These are phyloP conservation scores for Sarcoramphus papa DNA, from an alignment of 2,797 vertebrate species.

Conservation along the genomic window DNA sequence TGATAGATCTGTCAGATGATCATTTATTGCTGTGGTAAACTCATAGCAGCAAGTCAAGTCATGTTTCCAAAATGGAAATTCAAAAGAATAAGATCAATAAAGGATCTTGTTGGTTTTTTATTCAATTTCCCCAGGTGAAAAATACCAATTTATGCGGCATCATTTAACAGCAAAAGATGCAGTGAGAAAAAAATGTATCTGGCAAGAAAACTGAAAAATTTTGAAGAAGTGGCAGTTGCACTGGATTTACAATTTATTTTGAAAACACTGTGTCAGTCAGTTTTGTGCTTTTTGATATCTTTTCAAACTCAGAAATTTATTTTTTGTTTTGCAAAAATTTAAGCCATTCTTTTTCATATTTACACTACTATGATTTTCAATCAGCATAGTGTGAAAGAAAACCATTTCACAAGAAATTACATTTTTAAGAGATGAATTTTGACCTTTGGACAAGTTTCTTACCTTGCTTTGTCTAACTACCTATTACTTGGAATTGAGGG, in stretches of 20 bases:
- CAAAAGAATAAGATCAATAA: not conserved
- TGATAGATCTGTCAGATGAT: not conserved
- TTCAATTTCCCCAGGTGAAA: not conserved
- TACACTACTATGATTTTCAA: not conserved
- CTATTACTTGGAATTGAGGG: fast-evolving
- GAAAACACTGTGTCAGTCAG: not conserved
- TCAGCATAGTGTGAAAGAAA: not conserved
- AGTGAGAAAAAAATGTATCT: not conserved
- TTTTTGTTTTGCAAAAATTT: not conserved
- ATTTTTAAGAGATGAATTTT: not conserved
- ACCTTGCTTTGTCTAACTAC: not conserved
- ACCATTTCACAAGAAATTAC: not conserved
- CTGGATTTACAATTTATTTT: not conserved
- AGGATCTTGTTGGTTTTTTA: not conserved
- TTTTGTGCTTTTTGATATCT: not conserved
- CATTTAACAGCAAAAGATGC: not conserved
- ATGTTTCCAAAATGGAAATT: not conserved
- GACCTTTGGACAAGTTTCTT: not conserved
- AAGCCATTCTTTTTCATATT: not conserved
- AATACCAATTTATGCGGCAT: not conserved
- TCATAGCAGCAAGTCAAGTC: not conserved
- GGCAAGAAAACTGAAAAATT: not conserved
- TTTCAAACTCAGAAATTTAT: not conserved
- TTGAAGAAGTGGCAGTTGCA: not conserved
- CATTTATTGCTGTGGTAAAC: not conserved